Evolutionary conservation across 1,140 invertebrate species (phyloP), one percentile per base, ranked within the genome.

Genomic region (Triops longicaudatus): DNA sequence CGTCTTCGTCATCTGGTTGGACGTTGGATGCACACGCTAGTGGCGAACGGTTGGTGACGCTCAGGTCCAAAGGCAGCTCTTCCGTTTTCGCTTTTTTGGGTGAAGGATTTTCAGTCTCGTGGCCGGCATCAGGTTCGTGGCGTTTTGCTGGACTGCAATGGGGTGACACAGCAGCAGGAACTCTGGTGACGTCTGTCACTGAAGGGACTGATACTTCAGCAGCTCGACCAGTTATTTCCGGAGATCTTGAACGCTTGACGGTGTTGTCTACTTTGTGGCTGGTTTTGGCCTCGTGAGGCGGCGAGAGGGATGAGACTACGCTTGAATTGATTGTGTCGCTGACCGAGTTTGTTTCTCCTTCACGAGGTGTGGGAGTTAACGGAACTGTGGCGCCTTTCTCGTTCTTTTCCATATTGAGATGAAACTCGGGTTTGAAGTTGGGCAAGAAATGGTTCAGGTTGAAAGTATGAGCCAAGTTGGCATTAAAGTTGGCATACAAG

Each of bases 401-500:
- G 50, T 17, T 22, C 22, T 63, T 63, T 6, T 63, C 50, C 50
- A 63, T 63, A 14, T 22, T 22, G 0, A 63, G 50, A 22, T 63
- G 10, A 22, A 63, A 63, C 22, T 63, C 50, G 9, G 50, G 50
- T 63, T 63, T 63, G 14, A 63, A 63, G n/a, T 63, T 63, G 7
- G 50, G 50, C 22, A 63, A 9, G 17, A 63, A 63, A 17, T 63
- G 14, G 2, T 63, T 63, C 14, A 63, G 50, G n/a, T 63, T 63
- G 14, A 63, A 63, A 14, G 50, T 63, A 63, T 63, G 50, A 0
- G 50, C 50, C 50, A 63, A 63, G 22, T 63, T 63, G 5, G 50
- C n/a, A 11, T 63, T 63, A 22, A 63, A 83, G 12, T 86, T 87
- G 76, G 90, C 87, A 22, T 88, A 85, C 14, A 87, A 85, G 6